phyloP scores from a whole-genome alignment of 2,888 invertebrate genomes.

The Flabesymbios commensalis region DNA sequence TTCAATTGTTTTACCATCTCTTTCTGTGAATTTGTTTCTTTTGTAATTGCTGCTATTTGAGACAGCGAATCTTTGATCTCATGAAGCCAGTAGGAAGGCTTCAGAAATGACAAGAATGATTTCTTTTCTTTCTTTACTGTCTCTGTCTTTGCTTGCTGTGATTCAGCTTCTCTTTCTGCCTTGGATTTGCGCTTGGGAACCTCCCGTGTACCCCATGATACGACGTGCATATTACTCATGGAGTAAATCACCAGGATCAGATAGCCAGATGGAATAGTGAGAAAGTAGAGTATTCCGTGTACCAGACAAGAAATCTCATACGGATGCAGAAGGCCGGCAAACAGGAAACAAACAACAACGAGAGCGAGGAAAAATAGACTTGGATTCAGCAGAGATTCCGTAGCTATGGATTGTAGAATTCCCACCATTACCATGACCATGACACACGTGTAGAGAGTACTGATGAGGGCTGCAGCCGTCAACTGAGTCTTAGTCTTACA shows the following conservation, averaged over 20 bases:
- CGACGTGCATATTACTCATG: slow-evolving; percentile 48
- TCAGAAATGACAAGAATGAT: too few species aligned
- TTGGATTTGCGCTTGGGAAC: slow-evolving; percentile 46
- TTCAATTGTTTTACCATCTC: neutral
- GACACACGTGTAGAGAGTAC: slow-evolving; percentile 73
- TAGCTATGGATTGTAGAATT: slow-evolving; percentile 41
- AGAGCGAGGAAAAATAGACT: slow-evolving; percentile 45
- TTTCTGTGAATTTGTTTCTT: slow-evolving; percentile 1
- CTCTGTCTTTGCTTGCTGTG: slow-evolving; percentile 70
- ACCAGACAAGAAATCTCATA: slow-evolving; percentile 49
- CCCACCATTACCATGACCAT: slow-evolving; percentile 54
- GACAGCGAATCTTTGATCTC: too few species aligned
- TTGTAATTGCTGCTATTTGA: neutral
- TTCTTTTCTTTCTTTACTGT: too few species aligned
- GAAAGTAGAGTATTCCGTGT: slow-evolving; percentile 45
- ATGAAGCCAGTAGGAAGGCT: too few species aligned
- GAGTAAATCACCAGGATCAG: slow-evolving; percentile 53
- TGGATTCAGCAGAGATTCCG: slow-evolving; percentile 42
- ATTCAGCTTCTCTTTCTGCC: slow-evolving; percentile 62
- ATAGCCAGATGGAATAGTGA: slow-evolving; percentile 54
- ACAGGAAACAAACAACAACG: slow-evolving; percentile 42
- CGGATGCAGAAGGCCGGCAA: slow-evolving; percentile 45
- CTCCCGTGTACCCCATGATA: slow-evolving; percentile 58
- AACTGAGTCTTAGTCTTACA: slow-evolving; percentile 44
- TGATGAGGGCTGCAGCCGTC: slow-evolving; percentile 42